These are phyloP conservation scores for Chrysemys picta DNA, from an alignment of 2,113 vertebrate genomes.

Conservation along the genomic window DNA sequence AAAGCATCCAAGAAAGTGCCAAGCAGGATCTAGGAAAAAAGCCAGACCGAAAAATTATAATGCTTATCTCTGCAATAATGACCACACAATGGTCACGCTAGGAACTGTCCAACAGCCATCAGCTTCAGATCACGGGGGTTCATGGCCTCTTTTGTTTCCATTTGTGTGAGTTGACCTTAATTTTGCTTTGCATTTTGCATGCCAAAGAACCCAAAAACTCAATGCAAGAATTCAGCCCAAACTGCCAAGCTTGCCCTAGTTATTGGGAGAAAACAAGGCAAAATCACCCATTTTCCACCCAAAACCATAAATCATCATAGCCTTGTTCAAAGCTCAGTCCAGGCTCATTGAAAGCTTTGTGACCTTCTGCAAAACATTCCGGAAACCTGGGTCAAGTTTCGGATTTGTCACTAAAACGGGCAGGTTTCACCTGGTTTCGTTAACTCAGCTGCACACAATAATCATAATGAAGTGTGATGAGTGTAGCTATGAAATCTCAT, in stretches of 20 bases:
- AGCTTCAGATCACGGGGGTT: background rate
- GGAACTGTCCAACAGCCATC: constrained; percentile 43
- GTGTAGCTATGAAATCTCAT: background rate
- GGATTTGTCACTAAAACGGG: background rate
- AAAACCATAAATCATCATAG: background rate
- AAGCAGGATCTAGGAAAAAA: constrained; percentile 68
- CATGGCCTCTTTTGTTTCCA: constrained; percentile 44
- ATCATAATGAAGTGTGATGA: background rate
- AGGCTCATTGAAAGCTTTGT: background rate
- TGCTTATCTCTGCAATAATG: constrained; percentile 62
- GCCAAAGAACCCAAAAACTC: background rate
- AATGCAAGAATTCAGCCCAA: background rate
- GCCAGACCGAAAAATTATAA: constrained; percentile 58
- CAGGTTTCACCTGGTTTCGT: background rate
- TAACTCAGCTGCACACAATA: background rate
- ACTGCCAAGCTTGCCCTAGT: background rate
- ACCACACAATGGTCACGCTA: constrained; percentile 36
- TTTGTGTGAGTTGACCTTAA: background rate
- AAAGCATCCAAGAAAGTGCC: constrained; percentile 64
- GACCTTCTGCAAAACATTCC: background rate
- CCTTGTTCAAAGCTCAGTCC: background rate
- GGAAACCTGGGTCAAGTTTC: background rate
- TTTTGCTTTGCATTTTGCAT: background rate
- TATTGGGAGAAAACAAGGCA: background rate
- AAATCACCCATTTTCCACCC: background rate